Evolutionary conservation across 1,140 invertebrate species (phyloP).

Genomic region (Drosophila malerkotliana): DNA sequence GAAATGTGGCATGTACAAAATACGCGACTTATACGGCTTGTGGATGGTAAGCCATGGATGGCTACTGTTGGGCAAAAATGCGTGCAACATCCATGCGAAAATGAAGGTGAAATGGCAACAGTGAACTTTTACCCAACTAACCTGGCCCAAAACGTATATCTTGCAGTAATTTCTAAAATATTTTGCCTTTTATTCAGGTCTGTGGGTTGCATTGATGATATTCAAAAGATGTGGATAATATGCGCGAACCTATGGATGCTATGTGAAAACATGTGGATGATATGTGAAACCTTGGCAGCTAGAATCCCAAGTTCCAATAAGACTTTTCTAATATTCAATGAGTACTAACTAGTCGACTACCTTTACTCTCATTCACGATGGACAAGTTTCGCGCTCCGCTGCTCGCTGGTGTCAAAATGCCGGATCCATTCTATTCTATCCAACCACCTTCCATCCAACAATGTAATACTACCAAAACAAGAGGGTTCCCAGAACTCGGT

Average conservation of each 20-base stretch:
- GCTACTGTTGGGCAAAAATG: conserved; percentile 1
- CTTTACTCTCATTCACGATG: not conserved
- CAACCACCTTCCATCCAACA: conserved; percentile 26
- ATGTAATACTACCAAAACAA: conserved; percentile 13
- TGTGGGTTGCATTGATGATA: not conserved
- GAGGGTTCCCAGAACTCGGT: conserved; percentile 43
- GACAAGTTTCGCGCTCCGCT: conserved; percentile 39
- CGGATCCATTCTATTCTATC: conserved; percentile 15
- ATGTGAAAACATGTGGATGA: not conserved
- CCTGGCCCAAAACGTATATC: not conserved
- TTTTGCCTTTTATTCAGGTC: not conserved
- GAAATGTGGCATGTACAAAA: conserved; percentile 21
- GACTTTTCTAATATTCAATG: not conserved
- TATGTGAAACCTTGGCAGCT: not conserved
- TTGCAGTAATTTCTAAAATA: not conserved
- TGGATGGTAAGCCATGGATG: conserved; percentile 16
- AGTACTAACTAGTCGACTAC: conserved; percentile 1
- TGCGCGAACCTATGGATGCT: not conserved
- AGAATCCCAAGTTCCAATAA: not conserved
- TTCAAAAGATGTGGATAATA: not conserved
- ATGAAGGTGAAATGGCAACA: not conserved
- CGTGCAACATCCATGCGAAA: conserved; percentile 27
- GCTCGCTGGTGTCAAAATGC: conserved; percentile 51
- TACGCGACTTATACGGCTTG: not conserved
- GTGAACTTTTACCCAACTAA: not conserved